Evolutionary conservation across 2,888 invertebrate genomes (phyloP).

Genomic region (Acronicta aceris): DNA sequence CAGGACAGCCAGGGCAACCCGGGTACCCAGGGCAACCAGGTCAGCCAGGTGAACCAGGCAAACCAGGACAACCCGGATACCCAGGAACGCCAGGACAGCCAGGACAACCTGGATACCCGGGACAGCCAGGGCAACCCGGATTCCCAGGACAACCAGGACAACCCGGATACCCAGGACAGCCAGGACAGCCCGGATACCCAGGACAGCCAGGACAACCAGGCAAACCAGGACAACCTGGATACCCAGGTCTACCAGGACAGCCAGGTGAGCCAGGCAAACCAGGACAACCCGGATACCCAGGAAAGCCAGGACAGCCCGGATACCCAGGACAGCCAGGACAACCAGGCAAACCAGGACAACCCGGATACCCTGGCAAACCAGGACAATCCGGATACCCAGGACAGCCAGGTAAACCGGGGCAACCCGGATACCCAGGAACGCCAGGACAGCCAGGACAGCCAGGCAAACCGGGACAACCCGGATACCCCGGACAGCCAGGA

Average conservation of each 20-base stretch:
- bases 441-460: constrained; percentile 11
- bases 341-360: constrained; percentile 65
- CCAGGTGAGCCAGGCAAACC: too few species aligned
- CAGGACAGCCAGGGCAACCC: constrained; percentile 13
- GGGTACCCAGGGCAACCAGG: constrained; percentile 15
- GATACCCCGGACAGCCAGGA: constrained; percentile 47
- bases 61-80: constrained; percentile 3
- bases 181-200: too few species aligned
- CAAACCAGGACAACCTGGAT: too few species aligned
- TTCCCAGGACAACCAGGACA: too few species aligned
- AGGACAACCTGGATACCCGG: constrained; percentile 2
- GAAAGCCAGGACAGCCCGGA: too few species aligned
- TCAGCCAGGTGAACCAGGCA: constrained; percentile 11
- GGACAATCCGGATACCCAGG: constrained; percentile 21
- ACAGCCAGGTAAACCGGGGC: constrained; percentile 49
- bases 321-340: constrained; percentile 51
- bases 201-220: too few species aligned
- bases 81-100: constrained; percentile 5
- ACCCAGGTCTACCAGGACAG: too few species aligned
- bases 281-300: too few species aligned
- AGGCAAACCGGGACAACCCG: constrained; percentile 27
- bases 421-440: constrained; percentile 11
- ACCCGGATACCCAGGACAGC: too few species aligned
- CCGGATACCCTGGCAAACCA: constrained; percentile 60
- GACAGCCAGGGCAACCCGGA: too few species aligned